Conservation (phyloP, 2,113 vertebrate genomes). For the Oxyruncus cristatus region DNA sequence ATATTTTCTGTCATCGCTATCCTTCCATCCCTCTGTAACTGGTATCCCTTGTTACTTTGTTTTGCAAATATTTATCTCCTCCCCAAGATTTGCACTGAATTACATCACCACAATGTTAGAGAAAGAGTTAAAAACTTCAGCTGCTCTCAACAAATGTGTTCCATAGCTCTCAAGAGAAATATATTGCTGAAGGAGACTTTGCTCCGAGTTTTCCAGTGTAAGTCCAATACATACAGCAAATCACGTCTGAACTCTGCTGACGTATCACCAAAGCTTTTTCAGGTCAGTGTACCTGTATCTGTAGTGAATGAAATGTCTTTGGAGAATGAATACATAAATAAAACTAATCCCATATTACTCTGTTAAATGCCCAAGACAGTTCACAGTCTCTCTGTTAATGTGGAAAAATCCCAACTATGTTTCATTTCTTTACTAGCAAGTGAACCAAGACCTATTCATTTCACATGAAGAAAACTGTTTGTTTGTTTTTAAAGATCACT, state of each 20-base stretch:
- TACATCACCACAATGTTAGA: neutral
- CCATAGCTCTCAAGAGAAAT: neutral
- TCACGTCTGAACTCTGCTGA: neutral
- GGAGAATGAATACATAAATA: neutral
- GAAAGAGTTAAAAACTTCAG: neutral
- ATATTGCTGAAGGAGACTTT: neutral
- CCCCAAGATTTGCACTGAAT: neutral
- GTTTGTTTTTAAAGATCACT: neutral
- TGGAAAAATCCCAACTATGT: neutral
- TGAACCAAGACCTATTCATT: neutral
- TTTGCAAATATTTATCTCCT: neutral
- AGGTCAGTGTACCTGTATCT: neutral
- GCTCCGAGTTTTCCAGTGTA: neutral
- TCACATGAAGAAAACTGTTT: neutral
- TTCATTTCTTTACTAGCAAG: neutral
- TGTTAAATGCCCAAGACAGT: neutral
- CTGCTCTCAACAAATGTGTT: neutral
- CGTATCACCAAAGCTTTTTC: neutral
- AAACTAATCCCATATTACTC: neutral
- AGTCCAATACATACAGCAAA: neutral
- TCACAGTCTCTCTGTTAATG: neutral
- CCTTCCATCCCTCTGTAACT: neutral
- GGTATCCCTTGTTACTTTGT: neutral
- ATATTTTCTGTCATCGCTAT: neutral
- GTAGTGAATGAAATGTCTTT: neutral